A percentile compares a stretch with the other conserved stretches of the same genome.
Conservation (phyloP, 2,113 vertebrate species). For the Opisthocomus hoazin region DNA sequence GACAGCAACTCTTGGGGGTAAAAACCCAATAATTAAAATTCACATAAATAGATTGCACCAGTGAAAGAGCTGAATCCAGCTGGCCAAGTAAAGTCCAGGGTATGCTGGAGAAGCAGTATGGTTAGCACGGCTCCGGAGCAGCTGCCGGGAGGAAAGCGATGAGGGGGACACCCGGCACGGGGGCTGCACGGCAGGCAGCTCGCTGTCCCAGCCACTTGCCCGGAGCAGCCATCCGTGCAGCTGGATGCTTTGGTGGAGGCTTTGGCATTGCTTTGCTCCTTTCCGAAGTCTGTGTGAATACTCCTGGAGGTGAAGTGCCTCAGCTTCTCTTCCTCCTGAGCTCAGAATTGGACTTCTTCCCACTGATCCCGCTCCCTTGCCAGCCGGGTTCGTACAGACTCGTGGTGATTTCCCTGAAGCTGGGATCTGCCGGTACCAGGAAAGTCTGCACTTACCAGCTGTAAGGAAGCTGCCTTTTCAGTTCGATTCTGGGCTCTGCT, state of each 20-base stretch:
- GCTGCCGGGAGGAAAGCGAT: not conserved
- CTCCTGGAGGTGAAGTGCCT: not conserved
- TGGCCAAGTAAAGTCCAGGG: not conserved
- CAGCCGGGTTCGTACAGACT: not conserved
- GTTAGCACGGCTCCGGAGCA: not conserved
- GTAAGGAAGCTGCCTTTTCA: not conserved
- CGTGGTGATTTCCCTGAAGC: not conserved
- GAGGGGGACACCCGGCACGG: not conserved
- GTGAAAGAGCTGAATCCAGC: not conserved
- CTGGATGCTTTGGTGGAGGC: not conserved
- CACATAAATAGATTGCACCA: not conserved
- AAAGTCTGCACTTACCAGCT: rapidly evolving
- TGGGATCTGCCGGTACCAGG: not conserved
- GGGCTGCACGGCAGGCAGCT: not conserved
- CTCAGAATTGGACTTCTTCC: not conserved
- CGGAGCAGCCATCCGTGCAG: not conserved
- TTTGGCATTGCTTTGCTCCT: not conserved
- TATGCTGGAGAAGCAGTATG: rapidly evolving
- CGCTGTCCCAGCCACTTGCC: not conserved
- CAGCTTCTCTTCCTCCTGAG: not conserved
- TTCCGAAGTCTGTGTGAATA: not conserved
- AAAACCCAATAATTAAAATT: not conserved
- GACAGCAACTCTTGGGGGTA: not conserved
- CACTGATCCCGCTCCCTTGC: rapidly evolving
- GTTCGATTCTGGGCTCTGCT: not conserved